phyloP scores from a whole-genome alignment of 2,888 invertebrate species.

The Oscheius sp. region DNA sequence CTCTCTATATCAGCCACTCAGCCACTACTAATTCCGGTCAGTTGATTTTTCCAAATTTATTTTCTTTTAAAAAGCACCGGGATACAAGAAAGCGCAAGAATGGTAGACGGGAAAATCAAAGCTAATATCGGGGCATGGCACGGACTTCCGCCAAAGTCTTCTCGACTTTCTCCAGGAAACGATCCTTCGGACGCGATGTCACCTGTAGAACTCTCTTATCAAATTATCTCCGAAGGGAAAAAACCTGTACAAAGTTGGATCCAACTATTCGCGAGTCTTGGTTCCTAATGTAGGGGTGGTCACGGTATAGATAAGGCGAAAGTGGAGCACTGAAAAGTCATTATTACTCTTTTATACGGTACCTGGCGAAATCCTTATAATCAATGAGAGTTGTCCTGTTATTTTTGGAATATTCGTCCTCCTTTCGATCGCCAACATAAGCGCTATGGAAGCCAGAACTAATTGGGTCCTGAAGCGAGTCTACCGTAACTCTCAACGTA shows the following conservation, averaged over 20 bases:
- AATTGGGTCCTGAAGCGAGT: neutral
- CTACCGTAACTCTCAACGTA: neutral
- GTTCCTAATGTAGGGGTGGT: constrained; percentile 58
- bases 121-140: constrained; percentile 61
- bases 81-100: neutral
- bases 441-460: constrained; percentile 23
- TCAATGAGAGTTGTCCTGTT: constrained; percentile 65
- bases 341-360: no score
- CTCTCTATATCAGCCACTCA: neutral
- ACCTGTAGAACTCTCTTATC: constrained; percentile 31
- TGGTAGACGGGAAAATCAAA: neutral
- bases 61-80: constrained; percentile 8
- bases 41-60: constrained; percentile 1
- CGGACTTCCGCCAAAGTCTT: constrained; percentile 67
- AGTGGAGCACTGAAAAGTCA: no score
- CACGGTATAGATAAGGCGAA: constrained; percentile 66
- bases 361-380: constrained; percentile 67
- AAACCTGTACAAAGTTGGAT: constrained; percentile 69
- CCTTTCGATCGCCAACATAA: constrained; percentile 50
- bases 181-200: constrained; percentile 53
- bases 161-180: constrained; percentile 68
- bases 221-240: neutral
- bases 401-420: constrained; percentile 61
- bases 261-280: constrained; percentile 69
- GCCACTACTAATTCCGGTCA: neutral